Percentiles rank a stretch among this genome's conserved stretches.
Conservation (phyloP, 1,140 invertebrate species). For the Andrena cerasifolii region DNA sequence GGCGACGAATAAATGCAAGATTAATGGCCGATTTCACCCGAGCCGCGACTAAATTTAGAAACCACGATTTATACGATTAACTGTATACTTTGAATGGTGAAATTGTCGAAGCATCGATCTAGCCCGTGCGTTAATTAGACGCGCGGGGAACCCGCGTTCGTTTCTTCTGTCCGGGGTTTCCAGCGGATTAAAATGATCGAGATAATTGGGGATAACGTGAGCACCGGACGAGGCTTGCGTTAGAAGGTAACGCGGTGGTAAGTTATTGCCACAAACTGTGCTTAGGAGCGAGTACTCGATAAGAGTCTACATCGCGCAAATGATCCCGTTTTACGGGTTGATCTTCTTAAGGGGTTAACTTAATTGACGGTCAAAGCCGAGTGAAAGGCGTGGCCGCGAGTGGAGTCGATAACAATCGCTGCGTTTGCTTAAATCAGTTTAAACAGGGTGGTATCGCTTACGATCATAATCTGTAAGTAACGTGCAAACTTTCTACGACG, state of each 20-base stretch:
- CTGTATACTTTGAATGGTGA: background rate
- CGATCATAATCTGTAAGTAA: conserved; percentile 2
- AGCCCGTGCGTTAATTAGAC: conserved; percentile 11
- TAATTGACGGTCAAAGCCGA: conserved; percentile 11
- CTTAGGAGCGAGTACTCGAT: background rate
- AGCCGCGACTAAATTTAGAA: conserved; percentile 42
- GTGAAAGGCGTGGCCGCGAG: conserved; percentile 18
- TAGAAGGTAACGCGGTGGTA: too few relatives aligned
- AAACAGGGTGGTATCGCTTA: background rate
- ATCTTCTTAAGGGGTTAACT: conserved; percentile 34
- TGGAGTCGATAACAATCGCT: conserved; percentile 1
- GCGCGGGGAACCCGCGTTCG: background rate
- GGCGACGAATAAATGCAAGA: conserved; percentile 42
- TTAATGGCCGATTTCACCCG: conserved; percentile 43
- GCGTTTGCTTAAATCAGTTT: conserved; percentile 4
- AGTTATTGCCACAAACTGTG: background rate
- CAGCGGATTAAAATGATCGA: background rate
- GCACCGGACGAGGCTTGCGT: too few relatives aligned
- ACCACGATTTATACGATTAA: conserved; percentile 32
- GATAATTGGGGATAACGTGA: background rate
- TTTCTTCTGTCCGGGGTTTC: background rate
- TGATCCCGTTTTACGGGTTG: background rate
- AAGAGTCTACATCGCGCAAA: background rate
- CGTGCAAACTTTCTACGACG: conserved; percentile 25
- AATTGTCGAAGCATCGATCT: conserved; percentile 25